Evolutionary conservation across 1,140 invertebrate genomes (phyloP).

Genomic region (Leptoteleia sp.): DNA sequence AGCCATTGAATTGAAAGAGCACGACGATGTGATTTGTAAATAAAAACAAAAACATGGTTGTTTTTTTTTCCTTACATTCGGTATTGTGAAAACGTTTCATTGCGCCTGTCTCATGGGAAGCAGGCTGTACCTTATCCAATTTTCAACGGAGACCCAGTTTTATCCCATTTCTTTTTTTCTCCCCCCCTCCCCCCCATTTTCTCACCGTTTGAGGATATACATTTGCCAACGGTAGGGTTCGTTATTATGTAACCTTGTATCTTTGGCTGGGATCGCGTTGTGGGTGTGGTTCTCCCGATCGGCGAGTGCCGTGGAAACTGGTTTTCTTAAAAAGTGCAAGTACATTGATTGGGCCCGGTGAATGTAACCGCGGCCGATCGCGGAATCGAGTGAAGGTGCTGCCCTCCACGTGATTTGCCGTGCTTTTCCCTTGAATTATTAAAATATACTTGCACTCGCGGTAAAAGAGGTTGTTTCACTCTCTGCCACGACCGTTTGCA

Average conservation of each 20-base stretch:
- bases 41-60: too few relatives aligned
- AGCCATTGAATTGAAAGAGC: too few relatives aligned
- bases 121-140: too few relatives aligned
- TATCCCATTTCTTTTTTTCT: too few relatives aligned
- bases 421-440: conserved; percentile 52
- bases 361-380: conserved; percentile 62
- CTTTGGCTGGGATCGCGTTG: conserved; percentile 50
- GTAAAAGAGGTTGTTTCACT: too few relatives aligned
- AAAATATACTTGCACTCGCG: too few relatives aligned
- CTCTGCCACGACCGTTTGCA: too few relatives aligned
- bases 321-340: conserved; percentile 79
- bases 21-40: too few relatives aligned
- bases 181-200: neutral
- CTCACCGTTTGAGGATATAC: conserved; percentile 36
- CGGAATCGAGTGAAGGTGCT: conserved; percentile 57
- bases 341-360: conserved; percentile 75
- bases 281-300: conserved; percentile 71
- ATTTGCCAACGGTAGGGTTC: conserved; percentile 32
- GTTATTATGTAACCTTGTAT: conserved; percentile 51
- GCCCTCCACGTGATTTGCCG: conserved; percentile 44
- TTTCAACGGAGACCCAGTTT: too few relatives aligned
- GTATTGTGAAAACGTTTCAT: too few relatives aligned
- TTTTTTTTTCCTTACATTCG: too few relatives aligned
- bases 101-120: too few relatives aligned
- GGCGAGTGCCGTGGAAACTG: conserved; percentile 69